These are phyloP conservation scores for Glomeris maerens DNA, from an alignment of 1,140 invertebrate genomes.

Conservation along the genomic window DNA sequence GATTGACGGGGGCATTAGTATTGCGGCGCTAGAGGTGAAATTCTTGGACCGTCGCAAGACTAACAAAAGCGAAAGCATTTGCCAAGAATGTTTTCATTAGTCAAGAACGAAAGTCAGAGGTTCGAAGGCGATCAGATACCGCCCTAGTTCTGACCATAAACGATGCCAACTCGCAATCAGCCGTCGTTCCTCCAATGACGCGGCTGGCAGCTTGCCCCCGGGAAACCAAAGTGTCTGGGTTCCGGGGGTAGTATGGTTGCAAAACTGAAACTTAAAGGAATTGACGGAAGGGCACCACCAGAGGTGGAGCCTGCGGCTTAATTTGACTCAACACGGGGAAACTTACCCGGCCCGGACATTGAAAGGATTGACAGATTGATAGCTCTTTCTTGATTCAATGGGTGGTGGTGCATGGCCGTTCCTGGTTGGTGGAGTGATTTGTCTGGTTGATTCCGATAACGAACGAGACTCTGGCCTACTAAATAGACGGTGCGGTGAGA, in stretches of 20 bases:
- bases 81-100: constrained; percentile 70
- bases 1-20: constrained; percentile 31
- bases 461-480: constrained; percentile 59
- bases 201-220: constrained; percentile 29
- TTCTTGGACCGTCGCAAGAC: constrained; percentile 62
- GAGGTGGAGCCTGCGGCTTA: constrained; percentile 80
- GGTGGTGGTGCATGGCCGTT: constrained; percentile 82
- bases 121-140: constrained; percentile 38
- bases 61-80: constrained; percentile 61
- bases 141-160: constrained; percentile 41
- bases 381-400: constrained; percentile 78
- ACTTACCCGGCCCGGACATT: constrained; percentile 72
- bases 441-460: constrained; percentile 80
- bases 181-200: constrained; percentile 25
- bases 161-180: constrained; percentile 34
- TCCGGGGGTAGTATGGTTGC: constrained; percentile 77
- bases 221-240: constrained; percentile 64
- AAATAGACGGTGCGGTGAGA: constrained; percentile 44
- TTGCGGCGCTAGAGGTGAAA: constrained; percentile 51
- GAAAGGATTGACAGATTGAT: constrained; percentile 78
- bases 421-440: constrained; percentile 81
- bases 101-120: constrained; percentile 64
- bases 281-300: constrained; percentile 54
- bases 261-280: constrained; percentile 89
- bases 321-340: constrained; percentile 81